Evolutionary conservation across 2,888 invertebrate species (phyloP), one percentile per base, ranked within the genome.

Genomic region (Ennomos fuscantarius): DNA sequence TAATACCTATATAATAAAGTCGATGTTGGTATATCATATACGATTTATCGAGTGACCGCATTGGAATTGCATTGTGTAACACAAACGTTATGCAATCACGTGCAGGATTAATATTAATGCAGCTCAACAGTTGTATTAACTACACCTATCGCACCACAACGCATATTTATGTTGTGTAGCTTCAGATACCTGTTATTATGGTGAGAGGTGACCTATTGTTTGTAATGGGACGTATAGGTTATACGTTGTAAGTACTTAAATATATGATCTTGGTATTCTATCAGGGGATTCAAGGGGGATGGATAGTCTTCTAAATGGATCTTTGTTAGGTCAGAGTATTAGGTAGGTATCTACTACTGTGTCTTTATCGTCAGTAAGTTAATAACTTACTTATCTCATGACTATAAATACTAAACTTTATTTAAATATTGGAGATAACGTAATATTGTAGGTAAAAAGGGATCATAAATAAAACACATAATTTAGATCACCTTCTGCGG

Each of bases 31-130:
- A 24, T 24, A 24, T 6, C 24, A 24, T 6, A 15, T 15, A 24
- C 24, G 24, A 24, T 15, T 15, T 15, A 64, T 56, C 51, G 15
- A 58, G 37, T 56, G 56, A 62, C 54, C 52, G 59, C 47, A 47
- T 56, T 45, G 63, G 65, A 62, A 71, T 66, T 47, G 55, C 60
- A 69, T 62, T 68, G 65, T 51, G 51, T 41, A 56, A 56, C 13
- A 36, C 35, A 11, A 34, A 39, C 9, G 44, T 74, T 69, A 72
- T 68, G 66, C 65, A 76, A 76, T 66, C 62, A 68, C 56, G 65
- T 66, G 69, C 68, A 59, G 66, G 61, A 63, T 67, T 66, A 60
- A 73, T 73, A 68, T 69, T 66, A 65, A 71, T 69, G 65, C 63
- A 45, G 46, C 9, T 13, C 45, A 8, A 36, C 36, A 44, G 39